Percentiles rank a stretch among this genome's conserved stretches.
Conservation (phyloP, 2,797 vertebrate species). For the Streptopelia turtur region DNA sequence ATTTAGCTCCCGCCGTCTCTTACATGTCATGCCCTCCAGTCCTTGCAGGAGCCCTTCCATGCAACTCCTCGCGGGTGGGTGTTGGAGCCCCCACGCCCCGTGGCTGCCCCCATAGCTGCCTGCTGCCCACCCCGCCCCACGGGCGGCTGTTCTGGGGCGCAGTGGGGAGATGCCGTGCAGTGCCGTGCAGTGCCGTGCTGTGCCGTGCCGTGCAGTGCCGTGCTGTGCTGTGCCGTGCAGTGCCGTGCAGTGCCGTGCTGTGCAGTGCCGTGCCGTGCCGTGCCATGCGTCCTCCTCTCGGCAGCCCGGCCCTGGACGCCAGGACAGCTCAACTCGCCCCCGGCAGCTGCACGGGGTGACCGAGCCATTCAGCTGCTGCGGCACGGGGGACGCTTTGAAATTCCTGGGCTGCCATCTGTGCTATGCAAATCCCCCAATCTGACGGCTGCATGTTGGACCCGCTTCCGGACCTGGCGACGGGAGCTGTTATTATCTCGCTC, state of each 20-base stretch:
- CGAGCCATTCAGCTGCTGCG: constrained; percentile 66
- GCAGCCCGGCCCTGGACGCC: background rate
- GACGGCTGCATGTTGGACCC: background rate
- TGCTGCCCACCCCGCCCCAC: background rate
- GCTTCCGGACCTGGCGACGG: background rate
- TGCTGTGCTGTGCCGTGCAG: too few relatives aligned
- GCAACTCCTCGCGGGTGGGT: accelerated
- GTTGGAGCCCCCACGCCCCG: accelerated
- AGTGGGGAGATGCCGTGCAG: accelerated
- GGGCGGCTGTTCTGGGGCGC: background rate
- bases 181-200: background rate
- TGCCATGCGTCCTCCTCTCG: background rate
- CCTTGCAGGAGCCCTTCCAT: background rate
- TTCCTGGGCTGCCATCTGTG: constrained; percentile 77
- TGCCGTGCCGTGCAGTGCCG: background rate
- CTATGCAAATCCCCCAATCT: constrained; percentile 69
- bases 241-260: accelerated
- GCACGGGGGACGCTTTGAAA: constrained; percentile 71
- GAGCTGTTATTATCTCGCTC: background rate
- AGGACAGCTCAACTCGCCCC: background rate
- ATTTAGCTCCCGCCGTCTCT: constrained; percentile 60
- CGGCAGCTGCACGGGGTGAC: background rate
- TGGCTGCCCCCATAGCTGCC: background rate
- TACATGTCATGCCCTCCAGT: constrained; percentile 39
- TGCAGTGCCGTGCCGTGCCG: background rate